These are phyloP conservation scores for Entomobrya proxima DNA, from an alignment of 2,888 invertebrate species.

Conservation along the genomic window DNA sequence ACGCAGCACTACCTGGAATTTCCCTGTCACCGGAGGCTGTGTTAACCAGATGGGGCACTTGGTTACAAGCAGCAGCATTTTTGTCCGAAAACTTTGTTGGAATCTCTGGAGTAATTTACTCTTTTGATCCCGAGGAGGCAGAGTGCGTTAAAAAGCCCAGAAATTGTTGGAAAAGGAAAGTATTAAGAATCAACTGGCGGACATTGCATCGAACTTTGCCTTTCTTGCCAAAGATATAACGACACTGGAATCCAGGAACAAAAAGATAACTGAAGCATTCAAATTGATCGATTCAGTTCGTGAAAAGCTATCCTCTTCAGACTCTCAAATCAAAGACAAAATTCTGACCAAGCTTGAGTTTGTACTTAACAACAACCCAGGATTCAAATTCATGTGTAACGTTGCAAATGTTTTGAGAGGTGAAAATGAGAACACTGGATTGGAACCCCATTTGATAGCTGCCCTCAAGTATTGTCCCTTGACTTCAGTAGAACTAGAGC, in stretches of 20 bases:
- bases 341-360: neutral
- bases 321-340: neutral
- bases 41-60: constrained; percentile 76
- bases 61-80: constrained; percentile 76
- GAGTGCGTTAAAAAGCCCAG: constrained; percentile 39
- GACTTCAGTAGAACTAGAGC: too few relatives aligned
- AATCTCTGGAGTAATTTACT: constrained; percentile 44
- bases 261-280: neutral
- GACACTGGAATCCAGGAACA: neutral
- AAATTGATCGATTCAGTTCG: neutral
- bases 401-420: neutral
- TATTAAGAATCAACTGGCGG: neutral
- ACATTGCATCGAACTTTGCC: neutral
- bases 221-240: neutral
- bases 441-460: neutral
- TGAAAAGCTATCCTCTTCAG: neutral
- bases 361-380: neutral
- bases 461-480: constrained; percentile 31
- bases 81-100: constrained; percentile 65
- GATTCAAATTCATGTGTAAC: neutral
- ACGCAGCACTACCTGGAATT: constrained; percentile 74
- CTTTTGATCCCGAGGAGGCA: constrained; percentile 21
- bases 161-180: neutral
- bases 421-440: neutral
- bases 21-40: constrained; percentile 76